Conservation (phyloP, 2,113 vertebrate genomes). For the Limnothrissa miodon region DNA sequence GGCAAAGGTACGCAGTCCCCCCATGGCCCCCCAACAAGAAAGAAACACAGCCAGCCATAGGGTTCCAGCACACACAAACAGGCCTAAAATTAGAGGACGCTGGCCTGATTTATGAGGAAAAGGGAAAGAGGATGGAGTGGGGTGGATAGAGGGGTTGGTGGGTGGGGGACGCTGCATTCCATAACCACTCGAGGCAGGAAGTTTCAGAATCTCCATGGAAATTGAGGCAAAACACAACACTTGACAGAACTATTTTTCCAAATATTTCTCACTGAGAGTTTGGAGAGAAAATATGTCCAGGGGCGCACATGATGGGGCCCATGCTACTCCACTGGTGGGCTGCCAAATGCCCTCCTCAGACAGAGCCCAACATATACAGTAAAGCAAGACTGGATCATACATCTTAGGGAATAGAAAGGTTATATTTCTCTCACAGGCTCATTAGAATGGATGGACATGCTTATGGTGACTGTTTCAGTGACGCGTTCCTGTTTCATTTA, state of each 20-base stretch:
- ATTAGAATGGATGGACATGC: not conserved
- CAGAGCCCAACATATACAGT: not conserved
- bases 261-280: constrained; percentile 53
- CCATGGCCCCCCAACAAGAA: not conserved
- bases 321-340: not conserved
- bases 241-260: constrained; percentile 59
- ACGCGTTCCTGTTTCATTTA: not conserved
- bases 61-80: constrained; percentile 49
- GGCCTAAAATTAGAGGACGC: constrained; percentile 58
- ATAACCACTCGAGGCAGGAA: constrained; percentile 66
- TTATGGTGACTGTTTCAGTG: not conserved
- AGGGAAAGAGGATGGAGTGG: constrained; percentile 30
- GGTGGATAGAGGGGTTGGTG: not conserved
- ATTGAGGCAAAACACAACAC: constrained; percentile 69
- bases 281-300: constrained; percentile 44
- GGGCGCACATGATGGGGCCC: constrained; percentile 36
- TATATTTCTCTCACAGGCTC: not conserved
- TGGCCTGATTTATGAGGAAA: constrained; percentile 71
- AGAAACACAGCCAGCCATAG: constrained; percentile 14
- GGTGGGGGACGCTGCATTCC: constrained; percentile 62
- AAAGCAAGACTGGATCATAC: not conserved
- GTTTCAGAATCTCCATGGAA: constrained; percentile 75
- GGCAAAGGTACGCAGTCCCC: not conserved
- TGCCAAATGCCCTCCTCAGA: constrained; percentile 30
- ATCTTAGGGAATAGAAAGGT: not conserved